phyloP scores from a whole-genome alignment of 2,113 vertebrate genomes.

The Tragelaphus imberbis region DNA sequence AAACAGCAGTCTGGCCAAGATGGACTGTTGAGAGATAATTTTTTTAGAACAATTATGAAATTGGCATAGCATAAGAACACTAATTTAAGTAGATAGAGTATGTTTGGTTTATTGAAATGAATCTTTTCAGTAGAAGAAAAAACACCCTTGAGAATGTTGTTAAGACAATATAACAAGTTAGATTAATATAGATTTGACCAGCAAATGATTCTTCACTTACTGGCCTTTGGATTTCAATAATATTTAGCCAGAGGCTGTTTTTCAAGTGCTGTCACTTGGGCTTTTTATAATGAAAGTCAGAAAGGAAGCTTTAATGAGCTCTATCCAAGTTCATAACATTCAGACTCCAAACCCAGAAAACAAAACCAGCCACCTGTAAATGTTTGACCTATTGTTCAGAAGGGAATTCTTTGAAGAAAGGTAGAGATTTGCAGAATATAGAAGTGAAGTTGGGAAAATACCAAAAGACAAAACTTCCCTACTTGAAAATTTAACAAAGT shows the following conservation, averaged over 20 bases:
- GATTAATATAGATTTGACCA: slow-evolving; percentile 70
- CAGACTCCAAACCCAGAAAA: slow-evolving; percentile 70
- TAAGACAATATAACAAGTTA: slow-evolving; percentile 69
- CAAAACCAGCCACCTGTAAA: slow-evolving; percentile 69
- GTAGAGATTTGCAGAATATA: slow-evolving; percentile 35
- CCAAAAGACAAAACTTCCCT: slow-evolving; percentile 23
- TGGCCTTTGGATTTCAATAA: slow-evolving; percentile 72
- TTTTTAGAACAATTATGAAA: slow-evolving; percentile 63
- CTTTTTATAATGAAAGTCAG: slow-evolving; percentile 66
- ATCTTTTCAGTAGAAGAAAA: slow-evolving; percentile 55
- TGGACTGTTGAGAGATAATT: slow-evolving; percentile 42
- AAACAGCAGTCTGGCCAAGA: slow-evolving; percentile 41
- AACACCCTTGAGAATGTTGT: slow-evolving; percentile 50
- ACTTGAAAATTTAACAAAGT: slow-evolving; percentile 22
- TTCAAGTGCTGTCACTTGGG: slow-evolving; percentile 70
- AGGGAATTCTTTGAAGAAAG: slow-evolving; percentile 53
- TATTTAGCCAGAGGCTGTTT: slow-evolving; percentile 73
- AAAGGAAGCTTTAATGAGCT: slow-evolving; percentile 73
- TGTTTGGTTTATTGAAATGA: slow-evolving; percentile 56
- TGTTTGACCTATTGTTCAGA: slow-evolving; percentile 71
- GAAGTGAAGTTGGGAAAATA: not conserved
- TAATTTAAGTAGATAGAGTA: slow-evolving; percentile 61
- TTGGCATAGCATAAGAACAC: slow-evolving; percentile 30
- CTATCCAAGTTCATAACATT: slow-evolving; percentile 67
- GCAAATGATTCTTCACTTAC: slow-evolving; percentile 63